Evolutionary conservation across 1,140 invertebrate genomes (phyloP).

Genomic region (Drosophila repleta): DNA sequence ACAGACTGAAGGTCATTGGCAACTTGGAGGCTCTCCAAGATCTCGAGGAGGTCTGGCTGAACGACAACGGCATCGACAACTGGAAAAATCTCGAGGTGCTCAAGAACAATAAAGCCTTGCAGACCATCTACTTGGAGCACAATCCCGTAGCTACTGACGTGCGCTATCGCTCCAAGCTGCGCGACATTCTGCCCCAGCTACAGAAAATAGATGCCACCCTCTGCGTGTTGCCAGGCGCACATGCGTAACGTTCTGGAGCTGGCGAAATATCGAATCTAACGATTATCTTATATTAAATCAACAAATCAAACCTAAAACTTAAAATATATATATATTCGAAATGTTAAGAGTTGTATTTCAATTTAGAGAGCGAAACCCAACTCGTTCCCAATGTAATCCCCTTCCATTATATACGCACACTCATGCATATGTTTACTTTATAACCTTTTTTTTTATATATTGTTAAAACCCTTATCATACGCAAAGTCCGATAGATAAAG

Average conservation of each 20-base stretch:
- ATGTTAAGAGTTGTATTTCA: neutral
- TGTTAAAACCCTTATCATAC: neutral
- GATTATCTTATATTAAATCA: conserved; percentile 17
- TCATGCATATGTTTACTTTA: neutral
- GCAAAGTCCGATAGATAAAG: neutral
- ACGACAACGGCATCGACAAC: conserved; percentile 94
- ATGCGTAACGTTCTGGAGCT: conserved; percentile 21
- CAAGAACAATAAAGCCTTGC: conserved; percentile 89
- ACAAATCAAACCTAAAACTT: conserved; percentile 9
- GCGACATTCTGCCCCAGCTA: conserved; percentile 93
- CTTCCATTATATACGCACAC: neutral
- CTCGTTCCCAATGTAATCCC: neutral
- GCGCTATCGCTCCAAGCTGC: conserved; percentile 96
- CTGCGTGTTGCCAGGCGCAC: conserved; percentile 85
- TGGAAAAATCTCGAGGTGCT: conserved; percentile 94
- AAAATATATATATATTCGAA: conserved; percentile 25
- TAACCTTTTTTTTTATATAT: neutral
- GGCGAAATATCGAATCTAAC: conserved; percentile 2
- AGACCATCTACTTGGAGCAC: conserved; percentile 96
- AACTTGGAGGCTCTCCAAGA: conserved; percentile 90
- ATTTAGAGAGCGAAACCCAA: neutral
- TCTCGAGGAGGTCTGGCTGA: conserved; percentile 98
- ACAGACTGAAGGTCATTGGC: conserved; percentile 92
- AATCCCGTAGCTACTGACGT: conserved; percentile 95
- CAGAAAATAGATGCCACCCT: conserved; percentile 97